Base-by-base conservation (phyloP, 2,113 vertebrate species). In the Prochilodus magdalenae region DNA sequence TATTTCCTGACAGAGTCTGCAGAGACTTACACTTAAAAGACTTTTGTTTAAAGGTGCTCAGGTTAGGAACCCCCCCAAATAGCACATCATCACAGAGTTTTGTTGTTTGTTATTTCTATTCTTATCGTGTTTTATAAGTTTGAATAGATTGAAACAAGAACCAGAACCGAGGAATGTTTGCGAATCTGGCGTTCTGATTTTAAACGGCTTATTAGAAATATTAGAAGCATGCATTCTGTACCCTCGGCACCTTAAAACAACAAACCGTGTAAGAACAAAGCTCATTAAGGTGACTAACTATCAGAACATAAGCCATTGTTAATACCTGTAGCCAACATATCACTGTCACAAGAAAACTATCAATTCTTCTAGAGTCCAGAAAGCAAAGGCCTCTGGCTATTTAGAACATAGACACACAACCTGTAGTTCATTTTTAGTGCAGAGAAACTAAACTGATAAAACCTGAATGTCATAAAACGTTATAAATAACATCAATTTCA, bases 181-280 rank as follows among this genome's bases (percentile, higher is more conserved):
- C 16, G 14, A 51, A 4, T 49, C 33, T 36, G 3, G 13, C 7
- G 47, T 12, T 4, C 47, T 7, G 33, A 49, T 49, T 49, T 14
- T 12, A 2, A 49, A 49, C 13, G 47, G 47, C 13, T 2, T 49
- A 49, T 49, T n/a, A 13, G 1, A 14, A 49, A 49, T 49, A 49
- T 14, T 49, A 49, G 8, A 13, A 49, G 8, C 13, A 49, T 49
- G 16, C 13, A 53, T 53, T 18, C 14, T 26, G 10, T 30, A 30
- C 33, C 73, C 15, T 12, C 5, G 18, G 33, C 75, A 77, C 75
- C 59, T 77, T 77, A 65, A 65, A 77, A 77, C 18, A 1, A 63
- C 27, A 40, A 76, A 57, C 40, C 40, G 55, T 13, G 49, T 11
- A 33, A 57, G 20, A 57, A 57, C 16, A 0, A 15, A 16, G 5